Evolutionary conservation across 2,888 invertebrate species (phyloP).

Genomic region (Dryococelus australis): DNA sequence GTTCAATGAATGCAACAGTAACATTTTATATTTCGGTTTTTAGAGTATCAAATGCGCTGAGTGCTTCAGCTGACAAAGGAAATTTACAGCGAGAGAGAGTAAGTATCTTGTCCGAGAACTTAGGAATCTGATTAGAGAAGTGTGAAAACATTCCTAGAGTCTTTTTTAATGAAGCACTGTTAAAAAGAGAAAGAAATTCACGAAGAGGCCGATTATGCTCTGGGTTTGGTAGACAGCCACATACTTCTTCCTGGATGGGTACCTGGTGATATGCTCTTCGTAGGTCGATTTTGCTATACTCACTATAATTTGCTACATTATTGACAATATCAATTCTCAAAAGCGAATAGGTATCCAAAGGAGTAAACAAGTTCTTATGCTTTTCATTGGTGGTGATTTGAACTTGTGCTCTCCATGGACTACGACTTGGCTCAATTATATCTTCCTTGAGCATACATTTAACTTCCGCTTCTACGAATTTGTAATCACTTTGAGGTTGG

Average conservation of each 20-base stretch:
- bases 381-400: too few species aligned
- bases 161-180: neutral
- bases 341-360: constrained; percentile 43
- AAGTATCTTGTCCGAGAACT: too few species aligned
- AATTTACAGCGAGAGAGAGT: too few species aligned
- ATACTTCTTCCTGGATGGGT: constrained; percentile 38
- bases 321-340: constrained; percentile 40
- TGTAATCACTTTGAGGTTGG: too few species aligned
- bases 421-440: too few species aligned
- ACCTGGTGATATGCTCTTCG: constrained; percentile 45
- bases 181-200: neutral
- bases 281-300: constrained; percentile 44
- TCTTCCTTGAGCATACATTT: too few species aligned
- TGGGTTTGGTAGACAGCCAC: neutral
- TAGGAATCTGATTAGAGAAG: too few species aligned
- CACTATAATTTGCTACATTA: constrained; percentile 6
- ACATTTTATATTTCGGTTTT: neutral
- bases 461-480: too few species aligned
- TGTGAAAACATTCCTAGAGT: too few species aligned
- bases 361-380: too few species aligned
- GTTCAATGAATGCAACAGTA: constrained; percentile 23
- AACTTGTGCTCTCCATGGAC: too few species aligned
- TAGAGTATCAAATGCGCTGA: neutral
- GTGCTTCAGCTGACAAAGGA: neutral
- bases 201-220: neutral